Evolutionary conservation across 2,113 vertebrate genomes (phyloP).

Genomic region (Phainopepla nitens): DNA sequence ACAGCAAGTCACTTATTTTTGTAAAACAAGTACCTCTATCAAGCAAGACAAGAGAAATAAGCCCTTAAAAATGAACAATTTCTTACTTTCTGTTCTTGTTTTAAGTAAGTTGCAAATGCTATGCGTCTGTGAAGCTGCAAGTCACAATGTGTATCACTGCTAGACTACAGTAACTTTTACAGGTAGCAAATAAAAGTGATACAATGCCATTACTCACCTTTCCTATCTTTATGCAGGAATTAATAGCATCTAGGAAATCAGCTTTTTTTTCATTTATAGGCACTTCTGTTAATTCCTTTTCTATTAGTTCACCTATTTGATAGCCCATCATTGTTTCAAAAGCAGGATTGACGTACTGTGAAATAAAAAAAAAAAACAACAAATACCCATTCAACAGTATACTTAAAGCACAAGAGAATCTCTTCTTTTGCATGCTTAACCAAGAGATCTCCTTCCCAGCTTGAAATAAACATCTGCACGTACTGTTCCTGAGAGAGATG

Average conservation of each 20-base stretch:
- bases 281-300: constrained; percentile 94
- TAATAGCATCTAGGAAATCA: constrained; percentile 93
- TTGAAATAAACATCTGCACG: not conserved
- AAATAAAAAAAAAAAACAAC: constrained; percentile 34
- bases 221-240: constrained; percentile 92
- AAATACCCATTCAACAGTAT: not conserved
- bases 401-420: not conserved
- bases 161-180: not conserved
- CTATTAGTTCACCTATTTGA: constrained; percentile 90
- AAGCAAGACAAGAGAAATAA: not conserved
- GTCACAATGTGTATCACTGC: not conserved
- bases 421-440: not conserved
- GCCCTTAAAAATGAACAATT: not conserved
- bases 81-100: not conserved
- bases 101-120: not conserved
- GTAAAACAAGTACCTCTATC: not conserved
- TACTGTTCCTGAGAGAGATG: not conserved
- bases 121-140: not conserved
- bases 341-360: constrained; percentile 94
- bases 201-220: constrained; percentile 80
- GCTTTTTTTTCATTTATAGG: constrained; percentile 95
- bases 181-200: not conserved
- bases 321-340: constrained; percentile 95
- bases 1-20: not conserved
- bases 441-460: not conserved